Evolutionary conservation across 2,113 vertebrate genomes (phyloP), one percentile per base, ranked within the genome.

Genomic region (Oncorhynchus nerka): DNA sequence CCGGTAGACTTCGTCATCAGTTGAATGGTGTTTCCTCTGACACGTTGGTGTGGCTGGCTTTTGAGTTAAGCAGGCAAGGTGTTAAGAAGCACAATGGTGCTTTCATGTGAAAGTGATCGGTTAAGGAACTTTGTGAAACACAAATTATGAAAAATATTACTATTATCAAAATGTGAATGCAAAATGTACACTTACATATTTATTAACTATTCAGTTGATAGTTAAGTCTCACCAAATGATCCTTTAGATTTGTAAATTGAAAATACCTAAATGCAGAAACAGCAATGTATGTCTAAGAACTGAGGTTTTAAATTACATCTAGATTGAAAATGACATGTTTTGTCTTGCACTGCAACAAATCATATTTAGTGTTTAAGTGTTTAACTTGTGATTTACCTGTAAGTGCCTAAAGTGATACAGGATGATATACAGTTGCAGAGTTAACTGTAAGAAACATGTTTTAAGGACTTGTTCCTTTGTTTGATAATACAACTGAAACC

Each of bases 401-500:
- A 76, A 86, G 81, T 81, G 81, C 83, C 64, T 75, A 78, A 73
- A 79, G 74, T 82, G 68, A 75, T 70, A 34, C 78, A 61, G 73
- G n/a, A 70, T 73, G 13, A 70, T 51, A 70, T 81, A 70, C 12
- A 28, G 26, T 39, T 78, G 68, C 75, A 77, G 62, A 64, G 45
- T 76, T 28, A 49, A 78, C 67, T 82, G 69, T 81, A 75, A 84
- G 5, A 78, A 49, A 51, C 67, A 55, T 78, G 64, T 72, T 70
- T 34, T 68, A 28, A 70, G 11, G 24, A 73, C 77, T 71, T 67
- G 26, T 68, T 68, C 3, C 26, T 62, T 68, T 55, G 5, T 86
- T 90, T 86, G 66, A 76, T 89, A 89, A 87, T 84, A 86, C 84
- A 86, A 81, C 4, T 61, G 2, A 78, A 79, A 80, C 28, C 20